Percentiles rank a stretch among this genome's conserved stretches.
phyloP scores from a whole-genome alignment of 1,140 invertebrate genomes.

The Armadillidium nasatum region DNA sequence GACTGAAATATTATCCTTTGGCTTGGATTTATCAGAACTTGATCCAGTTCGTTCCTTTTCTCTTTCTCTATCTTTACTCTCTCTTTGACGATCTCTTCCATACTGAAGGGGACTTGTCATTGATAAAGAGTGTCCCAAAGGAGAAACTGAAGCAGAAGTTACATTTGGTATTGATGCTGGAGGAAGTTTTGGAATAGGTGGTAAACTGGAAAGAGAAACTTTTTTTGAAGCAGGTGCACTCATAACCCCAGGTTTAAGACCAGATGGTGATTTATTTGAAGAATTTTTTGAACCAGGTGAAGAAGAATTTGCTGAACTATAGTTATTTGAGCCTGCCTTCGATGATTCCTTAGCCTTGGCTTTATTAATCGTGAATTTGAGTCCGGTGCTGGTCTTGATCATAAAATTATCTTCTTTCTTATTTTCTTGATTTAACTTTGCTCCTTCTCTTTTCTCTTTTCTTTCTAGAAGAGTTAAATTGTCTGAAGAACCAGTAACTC shows the following conservation, averaged over 20 bases:
- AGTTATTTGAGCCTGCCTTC: conserved; percentile 52
- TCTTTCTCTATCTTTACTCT: conserved; percentile 34
- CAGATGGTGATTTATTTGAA: conserved; percentile 71
- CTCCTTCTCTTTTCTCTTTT: conserved; percentile 45
- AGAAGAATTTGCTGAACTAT: conserved; percentile 43
- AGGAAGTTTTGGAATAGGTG: conserved; percentile 40
- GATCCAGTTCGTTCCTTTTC: conserved; percentile 36
- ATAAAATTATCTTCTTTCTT: conserved; percentile 68
- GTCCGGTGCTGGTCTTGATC: conserved; percentile 76
- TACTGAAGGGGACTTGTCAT: conserved; percentile 34
- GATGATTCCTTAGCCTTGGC: conserved; percentile 60
- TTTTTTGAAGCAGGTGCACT: conserved; percentile 75
- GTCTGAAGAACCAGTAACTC: conserved; percentile 37
- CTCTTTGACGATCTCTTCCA: conserved; percentile 28
- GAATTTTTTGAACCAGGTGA: conserved; percentile 51
- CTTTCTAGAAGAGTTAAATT: conserved; percentile 40
- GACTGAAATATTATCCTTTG: conserved; percentile 25
- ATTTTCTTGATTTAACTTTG: conserved; percentile 51
- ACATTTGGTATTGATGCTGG: conserved; percentile 37
- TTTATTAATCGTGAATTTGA: conserved; percentile 86
- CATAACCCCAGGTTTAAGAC: conserved; percentile 74
- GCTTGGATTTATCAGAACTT: conserved; percentile 18
- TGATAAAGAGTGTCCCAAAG: conserved; percentile 38
- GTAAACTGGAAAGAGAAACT: conserved; percentile 39
- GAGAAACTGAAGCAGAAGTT: conserved; percentile 41